Base-by-base conservation (phyloP, 2,888 invertebrate species). In the Druceiella hillmani region DNA sequence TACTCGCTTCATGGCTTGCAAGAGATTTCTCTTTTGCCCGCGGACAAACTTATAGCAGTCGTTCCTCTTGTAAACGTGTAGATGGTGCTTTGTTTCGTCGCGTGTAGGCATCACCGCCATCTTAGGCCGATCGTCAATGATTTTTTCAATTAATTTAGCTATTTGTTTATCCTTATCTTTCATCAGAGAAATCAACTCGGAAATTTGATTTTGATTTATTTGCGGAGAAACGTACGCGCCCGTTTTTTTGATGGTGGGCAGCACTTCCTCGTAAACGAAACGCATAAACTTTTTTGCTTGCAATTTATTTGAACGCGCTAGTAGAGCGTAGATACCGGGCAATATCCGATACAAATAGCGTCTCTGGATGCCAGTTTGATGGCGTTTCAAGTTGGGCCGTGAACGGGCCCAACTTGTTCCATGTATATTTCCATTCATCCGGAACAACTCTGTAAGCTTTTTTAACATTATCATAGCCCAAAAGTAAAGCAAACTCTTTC, bases 381-480 rank as follows among this genome's bases (percentile, higher is more conserved):
- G 30, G 30, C 30, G 30, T 30, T 30, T 30, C 30, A 30, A 30
- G 32, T 26, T 41, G 40, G 29, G 12, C 33, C 33, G 26, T 38
- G 40, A 36, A 36, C 28, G 40, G 33, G 36, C 36, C 40, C 36
- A 40, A 37, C 37, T 41, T 41, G 30, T 37, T 41, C n/a, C 27
- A 27, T 40, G 35, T 6, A 40, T 22, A 35, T 39, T 42, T 27
- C 33, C 29, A 33, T 30, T 30, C 30, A 30, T 30, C 30, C 10
- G 30, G 14, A 30, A 30, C 30, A n/a, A n/a, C n/a, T n/a, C n/a
- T n/a, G n/a, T 35, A 36, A 38, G 38, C 36, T 33, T 36, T 42
- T 42, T 42, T 38, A 39, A 42, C 38, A 33, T 39, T 36, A 17
- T 42, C 38, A 42, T 42, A 42, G 38, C 38, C 36, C 42, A 39